These are phyloP conservation scores for Cremastobaeus sp. DNA, from an alignment of 2,888 invertebrate species.

Conservation along the genomic window DNA sequence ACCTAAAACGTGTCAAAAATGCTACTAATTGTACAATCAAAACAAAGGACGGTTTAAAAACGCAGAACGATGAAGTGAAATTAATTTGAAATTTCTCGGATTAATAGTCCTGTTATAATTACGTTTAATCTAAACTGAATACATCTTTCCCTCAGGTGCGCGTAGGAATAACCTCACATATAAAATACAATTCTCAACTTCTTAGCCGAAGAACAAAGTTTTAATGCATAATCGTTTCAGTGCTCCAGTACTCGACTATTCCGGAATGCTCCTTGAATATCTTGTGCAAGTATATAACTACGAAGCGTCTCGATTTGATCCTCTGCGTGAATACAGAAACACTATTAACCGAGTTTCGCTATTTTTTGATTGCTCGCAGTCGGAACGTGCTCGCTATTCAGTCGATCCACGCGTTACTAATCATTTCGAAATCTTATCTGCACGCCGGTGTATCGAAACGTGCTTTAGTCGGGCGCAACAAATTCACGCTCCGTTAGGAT, in stretches of 20 bases:
- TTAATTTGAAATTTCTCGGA: too few relatives aligned
- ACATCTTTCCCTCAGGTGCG: too few relatives aligned
- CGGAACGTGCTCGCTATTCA: slow-evolving; percentile 19
- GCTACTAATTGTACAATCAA: too few relatives aligned
- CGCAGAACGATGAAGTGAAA: too few relatives aligned
- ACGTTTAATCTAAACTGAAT: too few relatives aligned
- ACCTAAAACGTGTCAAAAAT: too few relatives aligned
- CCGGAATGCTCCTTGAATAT: slow-evolving; percentile 22
- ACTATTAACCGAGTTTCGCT: slow-evolving; percentile 37
- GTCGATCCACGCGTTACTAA: slow-evolving; percentile 28
- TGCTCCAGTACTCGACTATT: slow-evolving; percentile 16
- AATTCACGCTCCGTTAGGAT: slow-evolving; percentile 33
- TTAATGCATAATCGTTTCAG: slow-evolving; percentile 30
- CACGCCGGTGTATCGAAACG: slow-evolving; percentile 25
- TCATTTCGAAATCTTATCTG: slow-evolving; percentile 43
- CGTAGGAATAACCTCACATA: too few relatives aligned
- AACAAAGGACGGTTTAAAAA: too few relatives aligned
- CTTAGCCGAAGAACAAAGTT: slow-evolving; percentile 18
- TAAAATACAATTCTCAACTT: too few relatives aligned
- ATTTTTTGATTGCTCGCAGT: slow-evolving; percentile 15
- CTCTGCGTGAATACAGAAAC: slow-evolving; percentile 25
- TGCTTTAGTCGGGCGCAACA: slow-evolving; percentile 18
- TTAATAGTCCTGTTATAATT: too few relatives aligned
- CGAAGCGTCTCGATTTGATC: slow-evolving; percentile 24
- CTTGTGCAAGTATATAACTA: slow-evolving; percentile 23